Percentiles rank a stretch among this genome's conserved stretches.
These are phyloP conservation scores for Gonioctena quinquepunctata DNA, from an alignment of 1,140 invertebrate genomes.

Conservation along the genomic window DNA sequence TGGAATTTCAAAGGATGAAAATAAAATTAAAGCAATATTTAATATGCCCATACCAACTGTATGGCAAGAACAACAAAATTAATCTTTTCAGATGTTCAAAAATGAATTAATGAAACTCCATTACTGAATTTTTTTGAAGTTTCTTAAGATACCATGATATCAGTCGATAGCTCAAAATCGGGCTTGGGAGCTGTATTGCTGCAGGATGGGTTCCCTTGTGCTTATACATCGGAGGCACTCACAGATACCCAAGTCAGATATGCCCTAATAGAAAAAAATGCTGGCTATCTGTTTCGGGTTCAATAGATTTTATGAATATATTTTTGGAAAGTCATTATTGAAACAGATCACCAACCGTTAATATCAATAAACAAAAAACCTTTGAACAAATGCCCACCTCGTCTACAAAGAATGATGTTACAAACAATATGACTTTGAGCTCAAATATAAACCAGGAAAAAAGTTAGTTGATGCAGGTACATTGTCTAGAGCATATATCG, in stretches of 20 bases:
- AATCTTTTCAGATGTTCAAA: slow-evolving; percentile 43
- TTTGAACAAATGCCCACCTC: slow-evolving; percentile 41
- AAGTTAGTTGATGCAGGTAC: slow-evolving; percentile 49
- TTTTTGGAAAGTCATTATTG: slow-evolving; percentile 41
- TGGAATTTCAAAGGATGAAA: too few species aligned
- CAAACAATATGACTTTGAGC: slow-evolving; percentile 52
- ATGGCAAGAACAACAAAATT: slow-evolving; percentile 52
- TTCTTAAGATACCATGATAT: slow-evolving; percentile 28
- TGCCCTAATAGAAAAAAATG: neutral
- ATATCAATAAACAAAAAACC: slow-evolving; percentile 44
- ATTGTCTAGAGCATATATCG: slow-evolving; percentile 44
- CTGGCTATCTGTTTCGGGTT: neutral
- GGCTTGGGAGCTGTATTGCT: slow-evolving; percentile 51
- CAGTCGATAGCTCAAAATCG: slow-evolving; percentile 50
- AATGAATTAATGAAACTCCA: slow-evolving; percentile 36
- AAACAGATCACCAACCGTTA: slow-evolving; percentile 45
- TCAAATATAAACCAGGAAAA: slow-evolving; percentile 54
- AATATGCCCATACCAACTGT: slow-evolving; percentile 37
- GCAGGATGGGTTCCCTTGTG: slow-evolving; percentile 46
- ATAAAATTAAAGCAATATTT: too few species aligned
- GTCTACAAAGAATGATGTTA: slow-evolving; percentile 52
- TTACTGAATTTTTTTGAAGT: slow-evolving; percentile 38
- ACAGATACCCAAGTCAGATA: slow-evolving; percentile 47
- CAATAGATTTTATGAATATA: slow-evolving; percentile 38
- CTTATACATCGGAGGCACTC: slow-evolving; percentile 51